Evolutionary conservation across 2,797 vertebrate species (phyloP).

Genomic region (Hoplostethus atlanticus): DNA sequence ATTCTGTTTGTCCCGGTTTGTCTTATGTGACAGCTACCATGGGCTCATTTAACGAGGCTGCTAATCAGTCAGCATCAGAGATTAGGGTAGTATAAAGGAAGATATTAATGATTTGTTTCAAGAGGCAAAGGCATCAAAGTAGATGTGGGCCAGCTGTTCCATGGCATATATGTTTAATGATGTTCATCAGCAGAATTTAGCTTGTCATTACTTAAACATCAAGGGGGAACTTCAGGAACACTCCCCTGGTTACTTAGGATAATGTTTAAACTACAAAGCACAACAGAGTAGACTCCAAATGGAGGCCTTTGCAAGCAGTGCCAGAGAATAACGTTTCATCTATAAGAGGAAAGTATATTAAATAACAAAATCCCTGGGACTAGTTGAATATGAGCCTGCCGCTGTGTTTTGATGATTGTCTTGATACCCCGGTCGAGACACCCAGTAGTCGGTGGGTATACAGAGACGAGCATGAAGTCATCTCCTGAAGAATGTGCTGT

Average conservation of each 20-base stretch:
- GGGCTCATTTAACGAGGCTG: slow-evolving; percentile 1
- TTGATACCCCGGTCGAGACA: background rate
- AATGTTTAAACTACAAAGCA: slow-evolving; percentile 75
- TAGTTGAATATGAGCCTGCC: slow-evolving; percentile 21
- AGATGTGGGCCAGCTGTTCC: slow-evolving; percentile 67
- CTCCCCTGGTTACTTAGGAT: slow-evolving; percentile 66
- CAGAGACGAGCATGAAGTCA: slow-evolving; percentile 7
- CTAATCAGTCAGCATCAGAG: slow-evolving; percentile 24
- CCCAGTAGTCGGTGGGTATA: background rate
- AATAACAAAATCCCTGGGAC: slow-evolving; percentile 19
- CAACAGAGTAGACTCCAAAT: slow-evolving; percentile 63
- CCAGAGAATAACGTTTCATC: slow-evolving; percentile 67
- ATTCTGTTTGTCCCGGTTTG: slow-evolving; percentile 55
- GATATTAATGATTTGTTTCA: slow-evolving; percentile 67
- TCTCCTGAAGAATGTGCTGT: slow-evolving; percentile 11
- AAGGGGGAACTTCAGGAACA: slow-evolving; percentile 64
- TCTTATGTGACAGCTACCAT: slow-evolving; percentile 27
- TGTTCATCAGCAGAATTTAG: slow-evolving; percentile 62
- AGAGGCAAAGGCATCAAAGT: slow-evolving; percentile 72
- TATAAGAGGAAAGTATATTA: slow-evolving; percentile 3
- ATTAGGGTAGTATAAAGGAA: slow-evolving; percentile 28
- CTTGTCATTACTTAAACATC: slow-evolving; percentile 79
- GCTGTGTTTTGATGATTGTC: slow-evolving; percentile 27
- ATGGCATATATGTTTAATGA: slow-evolving; percentile 81
- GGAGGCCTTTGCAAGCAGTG: slow-evolving; percentile 56